Conservation (phyloP, 2,888 invertebrate species). For the Cosmia trapezina region DNA sequence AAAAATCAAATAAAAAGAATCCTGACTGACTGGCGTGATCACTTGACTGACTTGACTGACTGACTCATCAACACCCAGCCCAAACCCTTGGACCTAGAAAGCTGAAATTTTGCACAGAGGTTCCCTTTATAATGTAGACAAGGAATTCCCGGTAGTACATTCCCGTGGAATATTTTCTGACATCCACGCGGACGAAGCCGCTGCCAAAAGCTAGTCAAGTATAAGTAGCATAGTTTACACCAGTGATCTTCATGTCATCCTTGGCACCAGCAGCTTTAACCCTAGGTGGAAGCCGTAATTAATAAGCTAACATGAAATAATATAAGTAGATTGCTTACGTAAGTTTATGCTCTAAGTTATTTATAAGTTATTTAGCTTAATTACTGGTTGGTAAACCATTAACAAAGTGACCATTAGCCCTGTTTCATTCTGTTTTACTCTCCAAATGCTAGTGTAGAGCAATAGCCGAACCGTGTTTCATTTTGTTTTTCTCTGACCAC, state of each 20-base stretch:
- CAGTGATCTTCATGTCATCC: constrained; percentile 1
- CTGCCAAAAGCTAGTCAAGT: neutral
- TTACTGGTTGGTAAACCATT: constrained; percentile 15
- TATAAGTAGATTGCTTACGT: neutral
- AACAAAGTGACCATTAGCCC: constrained; percentile 29
- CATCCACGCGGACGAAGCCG: too few species aligned
- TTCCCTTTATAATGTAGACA: too few species aligned
- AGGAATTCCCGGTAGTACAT: too few species aligned
- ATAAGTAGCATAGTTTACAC: neutral
- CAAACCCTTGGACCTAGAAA: too few species aligned
- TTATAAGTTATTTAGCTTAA: constrained; percentile 20
- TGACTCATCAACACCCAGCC: too few species aligned
- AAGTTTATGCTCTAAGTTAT: constrained; percentile 12
- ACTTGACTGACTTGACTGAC: too few species aligned
- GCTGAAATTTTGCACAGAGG: too few species aligned
- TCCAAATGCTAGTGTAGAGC: constrained; percentile 20
- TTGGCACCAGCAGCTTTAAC: neutral
- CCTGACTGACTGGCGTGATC: too few species aligned
- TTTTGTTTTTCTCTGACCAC: constrained; percentile 28
- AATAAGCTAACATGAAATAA: constrained; percentile 20
- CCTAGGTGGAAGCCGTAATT: neutral
- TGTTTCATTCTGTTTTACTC: constrained; percentile 23
- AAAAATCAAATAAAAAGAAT: too few species aligned
- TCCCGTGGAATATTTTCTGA: too few species aligned
- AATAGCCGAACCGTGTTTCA: constrained; percentile 12